phyloP scores from a whole-genome alignment of 2,888 invertebrate species.

The Chloromyia formosa region DNA sequence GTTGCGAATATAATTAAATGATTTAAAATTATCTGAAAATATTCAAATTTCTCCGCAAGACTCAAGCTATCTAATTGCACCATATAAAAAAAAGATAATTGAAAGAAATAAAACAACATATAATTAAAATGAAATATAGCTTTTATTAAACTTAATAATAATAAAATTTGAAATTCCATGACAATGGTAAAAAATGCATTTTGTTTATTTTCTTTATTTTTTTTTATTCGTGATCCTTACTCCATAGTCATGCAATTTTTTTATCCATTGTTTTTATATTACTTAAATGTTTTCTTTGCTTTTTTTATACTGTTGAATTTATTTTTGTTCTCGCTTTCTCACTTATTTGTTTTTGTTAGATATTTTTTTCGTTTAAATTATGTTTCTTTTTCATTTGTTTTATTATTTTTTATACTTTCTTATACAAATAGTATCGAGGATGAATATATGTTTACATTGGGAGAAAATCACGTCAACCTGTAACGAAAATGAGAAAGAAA shows the following conservation, averaged over 20 bases:
- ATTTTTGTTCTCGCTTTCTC: background rate
- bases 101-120: background rate
- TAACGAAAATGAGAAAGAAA: constrained; percentile 10
- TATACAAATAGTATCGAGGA: constrained; percentile 47
- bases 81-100: too few relatives aligned
- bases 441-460: constrained; percentile 44
- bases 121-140: background rate
- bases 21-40: too few relatives aligned
- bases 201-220: constrained; percentile 14
- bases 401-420: constrained; percentile 36
- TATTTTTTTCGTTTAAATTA: constrained; percentile 9
- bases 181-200: constrained; percentile 34
- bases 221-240: constrained; percentile 4
- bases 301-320: constrained; percentile 27
- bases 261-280: background rate
- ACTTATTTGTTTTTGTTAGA: constrained; percentile 4
- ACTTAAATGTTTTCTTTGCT: constrained; percentile 2
- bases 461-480: constrained; percentile 43
- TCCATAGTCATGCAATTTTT: constrained; percentile 22
- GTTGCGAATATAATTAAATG: too few relatives aligned
- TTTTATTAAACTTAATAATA: constrained; percentile 30
- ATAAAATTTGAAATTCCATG: constrained; percentile 21
- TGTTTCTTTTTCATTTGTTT: constrained; percentile 23
- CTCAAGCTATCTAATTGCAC: too few relatives aligned
- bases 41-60: too few relatives aligned